Percentiles rank a stretch among this genome's conserved stretches.
phyloP scores from a whole-genome alignment of 2,797 vertebrate genomes.

The Enteromius argenteus region DNA sequence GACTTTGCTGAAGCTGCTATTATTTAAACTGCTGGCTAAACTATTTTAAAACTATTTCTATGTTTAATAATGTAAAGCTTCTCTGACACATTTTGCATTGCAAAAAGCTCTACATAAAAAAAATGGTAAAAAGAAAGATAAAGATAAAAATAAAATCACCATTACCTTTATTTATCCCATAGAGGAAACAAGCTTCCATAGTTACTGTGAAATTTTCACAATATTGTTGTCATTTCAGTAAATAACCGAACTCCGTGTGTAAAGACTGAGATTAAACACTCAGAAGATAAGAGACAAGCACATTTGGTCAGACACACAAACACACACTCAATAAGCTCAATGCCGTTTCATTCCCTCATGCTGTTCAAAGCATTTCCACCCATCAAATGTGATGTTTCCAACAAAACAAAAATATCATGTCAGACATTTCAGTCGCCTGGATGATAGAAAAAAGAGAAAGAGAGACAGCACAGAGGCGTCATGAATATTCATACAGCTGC shows the following conservation, averaged over 20 bases:
- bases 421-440: background rate
- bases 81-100: no score
- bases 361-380: constrained; percentile 7
- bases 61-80: no score
- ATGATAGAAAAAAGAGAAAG: background rate
- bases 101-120: no score
- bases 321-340: background rate
- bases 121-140: no score
- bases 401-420: constrained; percentile 2
- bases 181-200: background rate
- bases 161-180: no score
- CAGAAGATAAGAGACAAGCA: background rate
- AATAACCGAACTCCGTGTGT: background rate
- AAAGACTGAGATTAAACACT: background rate
- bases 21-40: no score
- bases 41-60: no score
- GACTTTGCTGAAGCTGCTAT: no score
- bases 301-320: background rate
- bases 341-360: background rate
- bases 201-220: background rate
- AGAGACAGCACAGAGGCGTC: background rate
- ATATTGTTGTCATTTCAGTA: background rate
- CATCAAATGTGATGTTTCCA: constrained; percentile 20
- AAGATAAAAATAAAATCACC: no score
- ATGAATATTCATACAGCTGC: constrained; percentile 52